phyloP scores from a whole-genome alignment of 2,888 invertebrate species.

The Drosophila siamana region DNA sequence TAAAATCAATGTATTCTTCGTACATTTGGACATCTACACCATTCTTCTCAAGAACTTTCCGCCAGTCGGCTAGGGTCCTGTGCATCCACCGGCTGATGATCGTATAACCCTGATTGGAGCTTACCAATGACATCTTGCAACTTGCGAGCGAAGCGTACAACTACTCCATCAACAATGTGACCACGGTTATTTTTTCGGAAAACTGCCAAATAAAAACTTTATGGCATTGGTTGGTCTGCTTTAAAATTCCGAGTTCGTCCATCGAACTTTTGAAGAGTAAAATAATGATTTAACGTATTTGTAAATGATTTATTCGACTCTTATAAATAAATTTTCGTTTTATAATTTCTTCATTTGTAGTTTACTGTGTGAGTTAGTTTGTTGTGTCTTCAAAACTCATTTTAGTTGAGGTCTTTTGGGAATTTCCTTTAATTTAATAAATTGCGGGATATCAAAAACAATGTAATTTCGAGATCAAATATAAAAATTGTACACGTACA shows the following conservation, averaged over 20 bases:
- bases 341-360: constrained; percentile 21
- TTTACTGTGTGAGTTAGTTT: constrained; percentile 39
- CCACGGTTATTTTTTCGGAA: too few relatives aligned
- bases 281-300: constrained; percentile 10
- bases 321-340: constrained; percentile 15
- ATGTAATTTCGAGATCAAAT: constrained; percentile 13
- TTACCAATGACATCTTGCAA: constrained; percentile 4
- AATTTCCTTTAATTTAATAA: not conserved
- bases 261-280: not conserved
- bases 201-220: too few relatives aligned
- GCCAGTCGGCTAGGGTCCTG: constrained; percentile 34
- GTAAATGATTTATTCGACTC: constrained; percentile 38
- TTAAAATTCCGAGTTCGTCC: not conserved
- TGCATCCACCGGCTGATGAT: constrained; percentile 41
- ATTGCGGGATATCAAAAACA: not conserved
- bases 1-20: constrained; percentile 39
- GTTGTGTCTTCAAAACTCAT: constrained; percentile 29
- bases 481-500: not conserved
- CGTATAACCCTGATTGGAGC: constrained; percentile 9
- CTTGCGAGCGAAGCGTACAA: not conserved
- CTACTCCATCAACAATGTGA: too few relatives aligned
- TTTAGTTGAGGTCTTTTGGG: constrained; percentile 23
- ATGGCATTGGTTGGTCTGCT: not conserved
- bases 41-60: constrained; percentile 4
- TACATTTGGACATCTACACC: constrained; percentile 18